These are phyloP conservation scores for Scyliorhinus canicula DNA, from an alignment of 2,797 vertebrate species.

Conservation along the genomic window DNA sequence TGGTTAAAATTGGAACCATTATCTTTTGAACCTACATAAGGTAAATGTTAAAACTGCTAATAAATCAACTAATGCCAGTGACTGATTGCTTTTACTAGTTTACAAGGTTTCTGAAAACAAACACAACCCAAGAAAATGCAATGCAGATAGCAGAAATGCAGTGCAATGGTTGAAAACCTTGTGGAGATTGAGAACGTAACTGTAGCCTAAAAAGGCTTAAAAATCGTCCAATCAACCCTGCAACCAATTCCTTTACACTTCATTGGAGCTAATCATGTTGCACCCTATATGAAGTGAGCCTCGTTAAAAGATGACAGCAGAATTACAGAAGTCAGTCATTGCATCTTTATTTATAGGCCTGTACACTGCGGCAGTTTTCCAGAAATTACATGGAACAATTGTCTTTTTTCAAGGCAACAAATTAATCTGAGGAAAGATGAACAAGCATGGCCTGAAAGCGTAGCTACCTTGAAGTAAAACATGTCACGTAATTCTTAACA, in stretches of 20 bases:
- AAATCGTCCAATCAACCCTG: background rate
- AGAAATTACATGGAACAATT: background rate
- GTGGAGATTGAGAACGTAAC: background rate
- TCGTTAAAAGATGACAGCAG: constrained; percentile 17
- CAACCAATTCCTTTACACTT: background rate
- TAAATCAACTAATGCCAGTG: constrained; percentile 23
- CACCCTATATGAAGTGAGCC: background rate
- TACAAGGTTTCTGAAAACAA: background rate
- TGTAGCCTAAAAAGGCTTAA: background rate
- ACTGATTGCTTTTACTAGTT: background rate
- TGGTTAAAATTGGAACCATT: constrained; percentile 23
- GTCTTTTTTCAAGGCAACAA: background rate
- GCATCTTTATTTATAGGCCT: background rate
- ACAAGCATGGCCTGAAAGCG: background rate
- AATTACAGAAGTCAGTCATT: background rate
- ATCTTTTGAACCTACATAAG: background rate
- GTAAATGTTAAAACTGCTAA: constrained; percentile 11
- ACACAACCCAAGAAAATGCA: background rate
- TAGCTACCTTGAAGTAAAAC: background rate
- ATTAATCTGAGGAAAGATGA: constrained; percentile 27
- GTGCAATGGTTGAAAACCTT: background rate
- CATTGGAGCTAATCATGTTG: background rate
- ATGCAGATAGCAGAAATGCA: background rate
- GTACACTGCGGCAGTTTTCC: background rate
- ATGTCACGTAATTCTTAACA: background rate